Base-by-base conservation (phyloP, 2,113 vertebrate genomes). In the Steatornis caripensis region DNA sequence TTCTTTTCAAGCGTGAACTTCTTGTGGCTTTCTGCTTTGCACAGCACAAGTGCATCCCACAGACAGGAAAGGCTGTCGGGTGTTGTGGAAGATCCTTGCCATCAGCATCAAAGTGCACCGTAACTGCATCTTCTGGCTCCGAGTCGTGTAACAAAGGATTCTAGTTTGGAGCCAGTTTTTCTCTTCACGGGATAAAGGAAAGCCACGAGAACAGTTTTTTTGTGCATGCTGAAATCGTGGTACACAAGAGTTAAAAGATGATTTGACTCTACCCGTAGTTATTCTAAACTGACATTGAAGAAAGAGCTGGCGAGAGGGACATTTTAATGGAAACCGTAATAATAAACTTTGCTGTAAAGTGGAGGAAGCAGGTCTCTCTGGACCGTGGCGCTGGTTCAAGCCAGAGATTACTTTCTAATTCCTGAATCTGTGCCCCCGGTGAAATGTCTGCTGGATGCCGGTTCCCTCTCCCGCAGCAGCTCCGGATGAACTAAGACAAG, bases 331-430 rank as follows among this genome's bases (percentile, higher is more conserved):
- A 89, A 96, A 94, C 49, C 60, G 55, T 92, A 87, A 92, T 91
- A 89, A 95, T 89, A 95, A 97, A 95, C 91, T 69, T 69, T 14
- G 10, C 94, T 84, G 89, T 70, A 77, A 97, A 97, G 96, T 58
- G 70, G 89, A 95, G 95, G 97, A 97, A 96, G 84, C 96, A 95
- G 82, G 94, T 96, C 93, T 80, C 95, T 95, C 87, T 78, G 95
- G 91, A 78, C 83, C 3, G 5, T 97, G 97, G 95, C 95, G 91
- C 69, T 75, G 76, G 83, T 96, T 97, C 97, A 96, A 96, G 65
- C 46, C n/a, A 19, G 95, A 96, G 96, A 97, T 98, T 91, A 94
- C 68, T 94, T 92, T 91, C 60, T 94, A 95, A 97, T 97, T 96
- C 94, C 84, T 96, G 91, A 96, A 91, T 92, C 84, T 24, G 77